phyloP scores from a whole-genome alignment of 2,888 invertebrate species.

The Helicoverpa assulta region DNA sequence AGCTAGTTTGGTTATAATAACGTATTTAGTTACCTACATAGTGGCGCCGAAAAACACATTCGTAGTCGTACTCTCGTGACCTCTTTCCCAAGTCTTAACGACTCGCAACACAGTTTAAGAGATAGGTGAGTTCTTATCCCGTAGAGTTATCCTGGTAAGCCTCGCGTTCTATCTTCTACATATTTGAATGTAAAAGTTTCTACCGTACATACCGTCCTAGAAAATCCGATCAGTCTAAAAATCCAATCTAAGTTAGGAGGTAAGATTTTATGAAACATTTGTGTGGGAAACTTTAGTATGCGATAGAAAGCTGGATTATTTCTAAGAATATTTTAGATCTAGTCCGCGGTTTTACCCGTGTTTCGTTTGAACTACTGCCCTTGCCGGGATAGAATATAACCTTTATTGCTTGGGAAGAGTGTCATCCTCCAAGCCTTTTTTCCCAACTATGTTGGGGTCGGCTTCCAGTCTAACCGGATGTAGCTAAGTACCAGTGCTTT shows the following conservation, averaged over 20 bases:
- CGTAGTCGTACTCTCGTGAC: slow-evolving; percentile 12
- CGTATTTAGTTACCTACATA: slow-evolving; percentile 2
- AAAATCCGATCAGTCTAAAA: slow-evolving; percentile 31
- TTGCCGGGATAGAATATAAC: too few species aligned
- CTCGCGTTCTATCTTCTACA: slow-evolving; percentile 27
- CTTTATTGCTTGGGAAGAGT: too few species aligned
- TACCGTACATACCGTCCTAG: slow-evolving; percentile 2
- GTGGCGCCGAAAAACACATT: slow-evolving; percentile 22
- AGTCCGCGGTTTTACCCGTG: too few species aligned
- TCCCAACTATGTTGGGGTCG: too few species aligned
- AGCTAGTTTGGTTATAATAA: background rate
- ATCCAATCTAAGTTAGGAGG: slow-evolving; percentile 42
- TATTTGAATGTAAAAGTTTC: slow-evolving; percentile 42
- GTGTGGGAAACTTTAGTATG: slow-evolving; percentile 19
- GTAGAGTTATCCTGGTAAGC: slow-evolving; percentile 29
- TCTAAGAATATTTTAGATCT: slow-evolving; percentile 2
- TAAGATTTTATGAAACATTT: slow-evolving; percentile 30
- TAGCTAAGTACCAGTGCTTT: too few species aligned
- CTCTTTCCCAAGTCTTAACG: slow-evolving; percentile 35
- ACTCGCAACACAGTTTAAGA: slow-evolving; percentile 27
- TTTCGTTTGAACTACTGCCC: too few species aligned
- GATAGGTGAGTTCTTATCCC: slow-evolving; percentile 24
- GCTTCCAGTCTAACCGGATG: too few species aligned
- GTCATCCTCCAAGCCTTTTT: too few species aligned
- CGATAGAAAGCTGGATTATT: slow-evolving; percentile 10